Conservation (phyloP, 2,113 vertebrate genomes). For the Pseudonaja textilis region DNA sequence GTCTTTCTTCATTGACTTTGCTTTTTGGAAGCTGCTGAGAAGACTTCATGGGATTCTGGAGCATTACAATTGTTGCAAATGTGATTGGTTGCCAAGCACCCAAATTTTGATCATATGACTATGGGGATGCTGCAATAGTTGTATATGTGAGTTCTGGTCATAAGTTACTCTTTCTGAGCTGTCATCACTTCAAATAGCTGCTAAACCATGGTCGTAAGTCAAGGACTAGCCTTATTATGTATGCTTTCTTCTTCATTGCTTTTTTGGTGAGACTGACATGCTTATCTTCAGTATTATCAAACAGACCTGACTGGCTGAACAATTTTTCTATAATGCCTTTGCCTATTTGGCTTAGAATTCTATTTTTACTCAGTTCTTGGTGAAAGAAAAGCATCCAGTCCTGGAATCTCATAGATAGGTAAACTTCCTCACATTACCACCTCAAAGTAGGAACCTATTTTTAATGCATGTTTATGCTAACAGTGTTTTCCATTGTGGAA, state of each 20-base stretch:
- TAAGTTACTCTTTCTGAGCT: too few relatives aligned
- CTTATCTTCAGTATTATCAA: not conserved
- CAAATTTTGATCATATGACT: too few relatives aligned
- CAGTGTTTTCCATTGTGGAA: not conserved
- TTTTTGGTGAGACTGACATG: not conserved
- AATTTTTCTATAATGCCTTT: not conserved
- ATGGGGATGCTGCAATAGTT: too few relatives aligned
- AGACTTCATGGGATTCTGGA: too few relatives aligned
- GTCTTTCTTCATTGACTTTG: too few relatives aligned
- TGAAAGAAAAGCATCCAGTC: not conserved
- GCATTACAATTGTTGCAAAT: too few relatives aligned
- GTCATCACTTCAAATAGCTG: too few relatives aligned
- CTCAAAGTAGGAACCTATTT: not conserved
- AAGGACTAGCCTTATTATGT: too few relatives aligned
- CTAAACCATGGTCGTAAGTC: too few relatives aligned
- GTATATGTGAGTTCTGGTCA: too few relatives aligned
- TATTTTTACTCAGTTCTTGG: not conserved
- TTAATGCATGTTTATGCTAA: not conserved
- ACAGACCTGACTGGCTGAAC: not conserved
- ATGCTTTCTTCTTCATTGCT: not conserved
- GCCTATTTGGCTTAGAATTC: not conserved
- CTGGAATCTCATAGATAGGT: not conserved
- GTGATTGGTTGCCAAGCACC: too few relatives aligned
- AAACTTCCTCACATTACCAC: not conserved
- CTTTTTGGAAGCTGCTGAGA: too few relatives aligned